Conservation (phyloP, 2,888 invertebrate genomes). For the Dasypogon diadema region DNA sequence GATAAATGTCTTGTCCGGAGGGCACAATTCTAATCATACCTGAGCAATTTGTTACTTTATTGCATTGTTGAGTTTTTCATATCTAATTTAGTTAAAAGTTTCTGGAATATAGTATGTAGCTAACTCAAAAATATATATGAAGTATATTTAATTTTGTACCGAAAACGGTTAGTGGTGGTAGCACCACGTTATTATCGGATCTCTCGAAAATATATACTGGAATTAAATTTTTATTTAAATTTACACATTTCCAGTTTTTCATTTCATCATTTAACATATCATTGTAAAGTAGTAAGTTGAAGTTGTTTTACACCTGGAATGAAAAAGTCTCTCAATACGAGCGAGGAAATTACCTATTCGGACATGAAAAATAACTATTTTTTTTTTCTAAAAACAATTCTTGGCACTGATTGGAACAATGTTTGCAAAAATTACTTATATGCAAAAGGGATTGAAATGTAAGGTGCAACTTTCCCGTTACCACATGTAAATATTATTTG, state of each 20-base stretch:
- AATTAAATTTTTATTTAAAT: slow-evolving; percentile 43
- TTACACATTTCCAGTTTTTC: slow-evolving; percentile 8
- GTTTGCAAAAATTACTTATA: too few relatives aligned
- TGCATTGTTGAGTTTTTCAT: slow-evolving; percentile 33
- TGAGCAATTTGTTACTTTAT: slow-evolving; percentile 42
- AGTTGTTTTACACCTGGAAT: too few relatives aligned
- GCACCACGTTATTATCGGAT: slow-evolving; percentile 16
- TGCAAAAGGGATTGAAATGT: slow-evolving; percentile 6
- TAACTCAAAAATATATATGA: slow-evolving; percentile 18
- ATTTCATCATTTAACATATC: slow-evolving; percentile 26
- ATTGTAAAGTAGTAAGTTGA: slow-evolving; percentile 8
- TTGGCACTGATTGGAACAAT: too few relatives aligned
- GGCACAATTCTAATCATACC: slow-evolving; percentile 49
- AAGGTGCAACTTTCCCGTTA: not conserved
- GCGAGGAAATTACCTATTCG: too few relatives aligned
- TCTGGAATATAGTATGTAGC: not conserved
- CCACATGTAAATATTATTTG: slow-evolving; percentile 25
- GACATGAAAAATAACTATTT: too few relatives aligned
- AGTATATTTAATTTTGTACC: not conserved
- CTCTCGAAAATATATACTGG: slow-evolving; percentile 24
- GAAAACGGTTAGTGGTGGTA: not conserved
- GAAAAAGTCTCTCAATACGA: too few relatives aligned
- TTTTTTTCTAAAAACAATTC: too few relatives aligned
- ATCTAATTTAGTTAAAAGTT: slow-evolving; percentile 24
- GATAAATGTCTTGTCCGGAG: slow-evolving; percentile 45